Evolutionary conservation across 2,797 vertebrate species (phyloP), one percentile per base, ranked within the genome.

Genomic region (Pachyuromys duprasi): DNA sequence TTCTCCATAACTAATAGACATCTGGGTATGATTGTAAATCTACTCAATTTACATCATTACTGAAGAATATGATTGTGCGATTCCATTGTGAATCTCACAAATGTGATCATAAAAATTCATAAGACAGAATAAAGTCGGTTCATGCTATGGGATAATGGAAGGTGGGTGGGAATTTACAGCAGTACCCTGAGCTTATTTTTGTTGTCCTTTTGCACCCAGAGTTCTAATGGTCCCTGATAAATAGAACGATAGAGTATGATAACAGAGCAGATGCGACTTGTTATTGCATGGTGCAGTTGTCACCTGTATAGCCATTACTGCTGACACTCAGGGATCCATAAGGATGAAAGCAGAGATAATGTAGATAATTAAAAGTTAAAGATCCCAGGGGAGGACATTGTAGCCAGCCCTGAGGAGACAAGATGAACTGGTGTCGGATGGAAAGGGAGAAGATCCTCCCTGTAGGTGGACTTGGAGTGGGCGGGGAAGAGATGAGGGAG

Each of bases 281-380:
- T 76, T 80, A 89, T 81, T 70, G 93, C 75, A 69, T 1, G 93
- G 79, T 39, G 14, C 9, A 0, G 45, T 22, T 97, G 90, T 97
- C 90, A 75, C 42, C 96, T 42, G 92, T 81, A 86, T 79, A 63
- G 81, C 49, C 28, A 0, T 96, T 87, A 93, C 87, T 81, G 36
- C 86, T 0, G 2, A 60, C 2, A 33, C 76, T 81, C 63, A 15
- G 94, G 90, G 96, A 95, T 86, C 90, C 90, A 89, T 89, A 94
- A 94, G 92, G 92, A 94, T 80, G 90, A 84, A 93, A 91, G 93
- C 63, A 26, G 42, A 82, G 92, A 97, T 93, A 93, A 93, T 57
- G 72, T 57, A 91, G 65, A 89, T 95, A 96, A 97, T 97, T 96
- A 97, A 97, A 96, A 96, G 87, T 36, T 93, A 91, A 90, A 95